Base-by-base conservation (phyloP, 2,888 invertebrate genomes). In the Cinara cedri region DNA sequence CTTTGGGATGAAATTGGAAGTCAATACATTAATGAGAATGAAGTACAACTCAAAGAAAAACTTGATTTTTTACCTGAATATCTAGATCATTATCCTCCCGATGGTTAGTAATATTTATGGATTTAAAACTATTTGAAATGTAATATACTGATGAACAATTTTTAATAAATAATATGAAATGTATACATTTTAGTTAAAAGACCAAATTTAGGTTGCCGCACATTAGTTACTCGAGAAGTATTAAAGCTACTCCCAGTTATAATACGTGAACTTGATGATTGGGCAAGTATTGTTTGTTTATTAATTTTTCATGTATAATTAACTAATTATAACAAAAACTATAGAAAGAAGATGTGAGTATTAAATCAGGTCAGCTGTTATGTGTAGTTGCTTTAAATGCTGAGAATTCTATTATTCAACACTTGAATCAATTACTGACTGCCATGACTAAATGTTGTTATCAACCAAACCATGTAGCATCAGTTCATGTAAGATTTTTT, bases 11-110 rank as follows among this genome's bases (percentile, higher is more conserved):
- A 89, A 83, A 90, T 91, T 82, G 97, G 97, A 0, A 85, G 90
- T 55, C 91, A 92, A 83, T 97, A 92, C 86, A 90, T 92, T 85
- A 88, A 90, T 60, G 97, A 97, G 85, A 97, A 97, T 86, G 93
- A 96, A 84, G 90, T 91, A 63, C 95, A 97, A 81, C 86, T 96
- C 0, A 95, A 94, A 84, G 93, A 95, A 85, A 90, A 91, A 85
- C 86, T 93, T 72, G 94, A 96, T 85, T 94, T 92, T 85, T 88
- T 91, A 11, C 89, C 89, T 80, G 88, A 89, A 72, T 87, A 88
- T 3, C 91, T 91, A 0, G 84, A 87, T 4, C 92, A 95, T 85
- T 96, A 96, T 87, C 95, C 95, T 1, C 85, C 88, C 14, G 72
- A 72, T 68, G 81, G 81, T 81, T 70, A 19, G 71, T 68, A 34